Evolutionary conservation across 2,888 invertebrate species (phyloP), one percentile per base, ranked within the genome.

Genomic region (Amphipoea oculea): DNA sequence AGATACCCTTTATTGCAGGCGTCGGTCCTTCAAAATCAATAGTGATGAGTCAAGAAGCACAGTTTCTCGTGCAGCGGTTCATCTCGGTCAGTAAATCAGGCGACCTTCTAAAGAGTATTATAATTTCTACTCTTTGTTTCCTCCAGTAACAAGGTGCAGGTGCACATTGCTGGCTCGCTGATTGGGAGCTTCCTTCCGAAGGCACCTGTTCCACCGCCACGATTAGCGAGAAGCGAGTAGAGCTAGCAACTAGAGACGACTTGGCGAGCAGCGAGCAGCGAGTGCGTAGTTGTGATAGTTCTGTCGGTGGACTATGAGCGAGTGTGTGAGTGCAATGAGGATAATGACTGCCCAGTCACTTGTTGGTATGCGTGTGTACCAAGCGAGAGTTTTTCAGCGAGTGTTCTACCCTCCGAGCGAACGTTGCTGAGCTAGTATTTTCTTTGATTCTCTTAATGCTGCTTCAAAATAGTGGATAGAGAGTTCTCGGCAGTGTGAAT

Each of bases 131-230:
- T 20, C 6, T 17, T 23, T 60, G 40, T 82, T 89, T 88, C 88
- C n/a, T 71, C 81, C 79, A 67, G 77, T 81, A 85, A 85, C 85
- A 75, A 23, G 67, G 76, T 36, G 76, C 70, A 78, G 67, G 60
- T 62, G 48, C 42, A 51, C n/a, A 68, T 62, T 71, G 29, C 67
- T 74, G 23, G n/a, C 45, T 79, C 84, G 79, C 83, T 90, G 90
- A 91, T 92, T 90, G 90, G 88, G 73, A 72, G 80, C 83, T 91
- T 92, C 90, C 90, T 90, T 89, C 89, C 89, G 42, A 70, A 73
- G 60, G 36, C 36, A 40, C 11, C 23, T 65, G 23, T 40, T 23
- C 40, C 23, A 65, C 11, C 40, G 23, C 40, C 23, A 23, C 23
- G 40, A 11, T 65, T 40, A 65, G 40, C 65, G 65, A 40, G 23